Evolutionary conservation across 2,888 invertebrate species (phyloP).

Genomic region (Lobophora halterata): DNA sequence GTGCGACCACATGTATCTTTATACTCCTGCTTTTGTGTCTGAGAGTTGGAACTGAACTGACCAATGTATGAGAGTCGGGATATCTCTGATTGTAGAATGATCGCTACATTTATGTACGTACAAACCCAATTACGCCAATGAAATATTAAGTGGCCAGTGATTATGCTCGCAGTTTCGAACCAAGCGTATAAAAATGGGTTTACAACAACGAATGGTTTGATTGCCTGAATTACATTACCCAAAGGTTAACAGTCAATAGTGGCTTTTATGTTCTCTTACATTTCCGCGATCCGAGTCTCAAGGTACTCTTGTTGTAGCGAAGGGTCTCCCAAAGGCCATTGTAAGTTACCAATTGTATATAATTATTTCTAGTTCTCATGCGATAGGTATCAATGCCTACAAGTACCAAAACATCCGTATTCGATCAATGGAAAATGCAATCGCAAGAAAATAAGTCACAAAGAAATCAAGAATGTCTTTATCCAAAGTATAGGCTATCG

Average conservation of each 20-base stretch:
- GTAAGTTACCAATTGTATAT: too few species aligned
- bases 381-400: too few species aligned
- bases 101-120: too few species aligned
- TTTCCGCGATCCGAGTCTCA: constrained; percentile 50
- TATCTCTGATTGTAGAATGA: neutral
- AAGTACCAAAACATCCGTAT: neutral
- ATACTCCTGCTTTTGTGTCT: constrained; percentile 1
- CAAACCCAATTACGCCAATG: too few species aligned
- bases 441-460: too few species aligned
- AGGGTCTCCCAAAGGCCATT: constrained; percentile 25
- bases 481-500: constrained; percentile 19
- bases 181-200: neutral
- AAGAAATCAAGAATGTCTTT: constrained; percentile 14
- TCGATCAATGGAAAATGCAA: too few species aligned
- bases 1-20: constrained; percentile 3
- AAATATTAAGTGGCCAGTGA: too few species aligned
- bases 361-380: too few species aligned
- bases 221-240: constrained; percentile 25
- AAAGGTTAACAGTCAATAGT: constrained; percentile 39
- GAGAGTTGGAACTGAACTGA: neutral
- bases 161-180: too few species aligned
- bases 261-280: constrained; percentile 33
- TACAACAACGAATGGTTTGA: neutral
- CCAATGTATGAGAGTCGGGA: neutral
- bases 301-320: constrained; percentile 49